Conservation (phyloP, 30 jellyfish, hydroid and myxozoan species). For the Phacellophora camtschatica region DNA sequence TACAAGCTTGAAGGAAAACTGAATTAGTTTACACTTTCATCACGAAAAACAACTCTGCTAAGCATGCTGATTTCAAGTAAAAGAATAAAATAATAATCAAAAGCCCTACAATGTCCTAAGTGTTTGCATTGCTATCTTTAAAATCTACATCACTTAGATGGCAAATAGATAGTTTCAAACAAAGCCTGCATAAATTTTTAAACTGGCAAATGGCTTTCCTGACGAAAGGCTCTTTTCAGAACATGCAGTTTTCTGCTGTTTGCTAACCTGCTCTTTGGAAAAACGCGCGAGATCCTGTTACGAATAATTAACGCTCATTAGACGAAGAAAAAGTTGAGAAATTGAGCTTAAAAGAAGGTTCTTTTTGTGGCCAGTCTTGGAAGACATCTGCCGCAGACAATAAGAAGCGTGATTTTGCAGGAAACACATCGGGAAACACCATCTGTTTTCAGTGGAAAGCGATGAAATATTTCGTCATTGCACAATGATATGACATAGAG, state of each 20-base stretch:
- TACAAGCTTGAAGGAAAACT: too few relatives aligned
- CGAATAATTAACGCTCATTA: background rate
- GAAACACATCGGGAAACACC: background rate
- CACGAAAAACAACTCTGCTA: too few relatives aligned
- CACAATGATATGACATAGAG: too few relatives aligned
- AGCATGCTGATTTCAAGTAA: too few relatives aligned
- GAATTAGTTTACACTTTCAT: too few relatives aligned
- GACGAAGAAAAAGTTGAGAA: background rate
- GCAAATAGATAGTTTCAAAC: too few relatives aligned
- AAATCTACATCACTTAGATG: too few relatives aligned
- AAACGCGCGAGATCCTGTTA: slow-evolving; percentile 31
- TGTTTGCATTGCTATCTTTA: too few relatives aligned
- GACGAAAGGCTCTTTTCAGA: background rate
- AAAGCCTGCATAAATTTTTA: slow-evolving; percentile 58
- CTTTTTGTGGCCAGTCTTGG: background rate
- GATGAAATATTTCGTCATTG: background rate
- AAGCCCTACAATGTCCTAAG: too few relatives aligned
- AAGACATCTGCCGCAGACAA: background rate
- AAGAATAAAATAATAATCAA: too few relatives aligned
- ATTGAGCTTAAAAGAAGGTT: background rate
- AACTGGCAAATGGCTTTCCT: background rate
- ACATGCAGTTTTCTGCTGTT: slow-evolving; percentile 2
- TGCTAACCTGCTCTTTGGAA: slow-evolving; percentile 52
- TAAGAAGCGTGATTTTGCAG: background rate
- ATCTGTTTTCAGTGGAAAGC: background rate